Evolutionary conservation across 30 jellyfish, hydroid and myxozoan genomes (phyloP).

Genomic region (Catostylus mosaicus): DNA sequence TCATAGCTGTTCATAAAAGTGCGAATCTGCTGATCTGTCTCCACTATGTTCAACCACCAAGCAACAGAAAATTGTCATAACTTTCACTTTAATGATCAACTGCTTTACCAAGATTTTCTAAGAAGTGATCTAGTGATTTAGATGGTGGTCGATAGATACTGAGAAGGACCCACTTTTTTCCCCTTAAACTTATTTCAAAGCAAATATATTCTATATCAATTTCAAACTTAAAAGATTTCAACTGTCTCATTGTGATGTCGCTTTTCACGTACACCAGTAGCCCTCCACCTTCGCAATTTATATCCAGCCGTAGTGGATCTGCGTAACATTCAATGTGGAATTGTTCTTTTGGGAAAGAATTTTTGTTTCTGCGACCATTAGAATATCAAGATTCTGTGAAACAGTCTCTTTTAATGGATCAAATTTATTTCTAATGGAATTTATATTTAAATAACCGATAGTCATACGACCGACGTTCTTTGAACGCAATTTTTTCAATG

Average conservation of each 20-base stretch:
- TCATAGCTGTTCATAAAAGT: neutral
- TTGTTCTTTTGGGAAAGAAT: constrained; percentile 8
- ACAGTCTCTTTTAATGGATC: too few relatives aligned
- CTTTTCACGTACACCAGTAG: too few relatives aligned
- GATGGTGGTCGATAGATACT: constrained; percentile 12
- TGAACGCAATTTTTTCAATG: too few relatives aligned
- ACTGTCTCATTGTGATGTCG: neutral
- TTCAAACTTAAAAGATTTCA: constrained; percentile 6
- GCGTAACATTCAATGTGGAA: neutral
- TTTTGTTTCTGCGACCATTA: constrained; percentile 8
- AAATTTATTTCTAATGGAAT: too few relatives aligned
- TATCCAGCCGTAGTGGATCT: neutral
- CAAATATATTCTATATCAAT: too few relatives aligned
- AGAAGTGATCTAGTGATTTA: neutral
- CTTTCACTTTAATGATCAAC: neutral
- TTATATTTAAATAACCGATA: too few relatives aligned
- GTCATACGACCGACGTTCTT: too few relatives aligned
- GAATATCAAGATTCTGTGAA: neutral
- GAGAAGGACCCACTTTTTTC: neutral
- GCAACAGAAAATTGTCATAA: neutral
- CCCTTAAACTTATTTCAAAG: too few relatives aligned
- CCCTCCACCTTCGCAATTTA: neutral
- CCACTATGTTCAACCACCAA: neutral
- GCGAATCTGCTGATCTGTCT: neutral
- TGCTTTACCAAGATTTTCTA: constrained; percentile 6